Base-by-base conservation (phyloP, 2,113 vertebrate species). In the Hydrolagus affinis region DNA sequence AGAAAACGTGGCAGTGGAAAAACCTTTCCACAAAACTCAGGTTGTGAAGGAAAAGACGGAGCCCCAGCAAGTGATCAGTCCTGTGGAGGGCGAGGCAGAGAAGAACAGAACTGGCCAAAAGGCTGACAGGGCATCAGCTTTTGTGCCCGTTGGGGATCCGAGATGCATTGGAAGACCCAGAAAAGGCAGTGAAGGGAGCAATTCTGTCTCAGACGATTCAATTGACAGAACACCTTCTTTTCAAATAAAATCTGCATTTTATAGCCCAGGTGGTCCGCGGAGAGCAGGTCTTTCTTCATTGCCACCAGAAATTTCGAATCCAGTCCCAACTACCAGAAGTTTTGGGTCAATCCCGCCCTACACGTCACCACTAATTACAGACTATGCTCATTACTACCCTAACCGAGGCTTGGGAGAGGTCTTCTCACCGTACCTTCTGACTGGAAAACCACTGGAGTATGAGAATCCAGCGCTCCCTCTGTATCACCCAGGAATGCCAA, bases 381-480 rank as follows among this genome's bases (percentile, higher is more conserved):
- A 98, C 62, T 98, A 96, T 87, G 85, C 94, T 0, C 91, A 94
- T 0, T 89, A 95, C n/a, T 92, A 96, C 56, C 87, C 92, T 0
- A 95, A 98, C 69, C 92, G 92, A 0, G 88, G 92, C 57, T 87
- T 96, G 70, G 93, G 95, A 57, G 85, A 90, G n/a, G 89, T 95
- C 87, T 95, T 94, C 76, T 90, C 93, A 1, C 92, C 95, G 8
- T 98, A 95, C 88, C 89, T 95, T 25, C 92, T 95, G 2, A 80
- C 92, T 0, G 90, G 93, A 9, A 93, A 87, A 70, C 88, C 92
- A 0, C 88, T 89, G 0, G 91, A 93, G 28, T 93, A 92, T 25
- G 92, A 94, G 70, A 85, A 87, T 17, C 86, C 92, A 74, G 87
- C 91, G 90, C 87, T 90, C 17, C 93, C 90, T 57, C 87, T 94